Percentiles rank a stretch among this genome's conserved stretches.
These are phyloP conservation scores for Ictalurus furcatus DNA, from an alignment of 2,113 vertebrate genomes.

Conservation along the genomic window DNA sequence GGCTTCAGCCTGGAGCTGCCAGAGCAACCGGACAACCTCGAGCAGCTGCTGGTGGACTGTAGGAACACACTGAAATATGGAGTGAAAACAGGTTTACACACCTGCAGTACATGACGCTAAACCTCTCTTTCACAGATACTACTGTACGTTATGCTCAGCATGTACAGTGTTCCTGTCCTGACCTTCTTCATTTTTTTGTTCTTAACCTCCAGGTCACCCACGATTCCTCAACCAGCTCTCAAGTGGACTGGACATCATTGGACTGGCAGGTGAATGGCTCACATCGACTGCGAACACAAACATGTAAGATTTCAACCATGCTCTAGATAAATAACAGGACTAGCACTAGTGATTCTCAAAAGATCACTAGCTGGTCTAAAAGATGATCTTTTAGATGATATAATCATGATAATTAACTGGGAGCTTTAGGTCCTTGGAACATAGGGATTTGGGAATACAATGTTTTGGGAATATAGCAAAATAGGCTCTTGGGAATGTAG, in stretches of 20 bases:
- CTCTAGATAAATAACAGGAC: no score
- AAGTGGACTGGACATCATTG: conserved; percentile 68
- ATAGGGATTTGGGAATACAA: background rate
- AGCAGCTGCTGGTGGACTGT: conserved; percentile 71
- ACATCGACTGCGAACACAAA: conserved; percentile 72
- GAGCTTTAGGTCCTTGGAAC: background rate
- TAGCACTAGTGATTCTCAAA: background rate
- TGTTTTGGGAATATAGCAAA: background rate
- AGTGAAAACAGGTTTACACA: conserved; percentile 67
- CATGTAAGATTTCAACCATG: conserved; percentile 51
- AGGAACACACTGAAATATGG: conserved; percentile 72
- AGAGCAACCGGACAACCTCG: conserved; percentile 65
- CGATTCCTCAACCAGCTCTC: conserved; percentile 73
- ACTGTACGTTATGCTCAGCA: background rate
- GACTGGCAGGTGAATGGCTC: conserved; percentile 70
- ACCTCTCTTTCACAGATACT: background rate
- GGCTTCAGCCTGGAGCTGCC: conserved; percentile 69
- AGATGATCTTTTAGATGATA: background rate
- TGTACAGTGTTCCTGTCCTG: background rate
- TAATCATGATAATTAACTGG: background rate
- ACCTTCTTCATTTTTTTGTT: background rate
- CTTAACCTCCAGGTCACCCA: conserved; percentile 61
- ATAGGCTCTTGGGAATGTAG: background rate
- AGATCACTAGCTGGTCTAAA: background rate
- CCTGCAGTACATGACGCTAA: background rate